Conservation (phyloP, 1,140 invertebrate species). For the Lethocerus indicus region DNA sequence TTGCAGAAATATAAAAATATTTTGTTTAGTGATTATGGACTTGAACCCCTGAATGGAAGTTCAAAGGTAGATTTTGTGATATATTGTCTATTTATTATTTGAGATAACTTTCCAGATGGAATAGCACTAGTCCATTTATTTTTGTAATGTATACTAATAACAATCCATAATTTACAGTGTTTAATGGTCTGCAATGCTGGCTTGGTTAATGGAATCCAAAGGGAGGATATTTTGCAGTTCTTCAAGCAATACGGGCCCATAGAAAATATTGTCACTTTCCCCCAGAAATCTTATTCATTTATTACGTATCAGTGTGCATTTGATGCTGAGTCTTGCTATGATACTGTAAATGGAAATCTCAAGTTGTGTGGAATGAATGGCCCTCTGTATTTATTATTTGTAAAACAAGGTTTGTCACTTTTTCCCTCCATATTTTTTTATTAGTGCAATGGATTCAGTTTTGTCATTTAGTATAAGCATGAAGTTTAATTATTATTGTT, state of each 20-base stretch:
- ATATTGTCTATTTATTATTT: too few species aligned
- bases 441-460: too few species aligned
- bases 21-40: not conserved
- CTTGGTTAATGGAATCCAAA: conserved; percentile 46
- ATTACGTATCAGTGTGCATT: conserved; percentile 39
- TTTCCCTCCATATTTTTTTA: too few species aligned
- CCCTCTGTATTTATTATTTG: conserved; percentile 45
- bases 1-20: conserved; percentile 8
- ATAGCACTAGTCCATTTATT: too few species aligned
- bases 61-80: too few species aligned
- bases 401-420: too few species aligned
- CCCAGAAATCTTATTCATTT: conserved; percentile 60
- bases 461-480: too few species aligned
- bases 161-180: too few species aligned
- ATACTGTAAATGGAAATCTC: conserved; percentile 31
- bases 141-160: too few species aligned
- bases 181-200: conserved; percentile 57
- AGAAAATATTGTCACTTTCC: conserved; percentile 42
- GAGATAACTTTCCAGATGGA: too few species aligned
- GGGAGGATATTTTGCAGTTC: conserved; percentile 36
- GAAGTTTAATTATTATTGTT: too few species aligned
- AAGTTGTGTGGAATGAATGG: conserved; percentile 31
- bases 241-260: conserved; percentile 30
- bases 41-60: not conserved
- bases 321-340: conserved; percentile 31